Evolutionary conservation across 2,888 invertebrate species (phyloP), one percentile per base, ranked within the genome.

Genomic region (Ennomos erosarius): DNA sequence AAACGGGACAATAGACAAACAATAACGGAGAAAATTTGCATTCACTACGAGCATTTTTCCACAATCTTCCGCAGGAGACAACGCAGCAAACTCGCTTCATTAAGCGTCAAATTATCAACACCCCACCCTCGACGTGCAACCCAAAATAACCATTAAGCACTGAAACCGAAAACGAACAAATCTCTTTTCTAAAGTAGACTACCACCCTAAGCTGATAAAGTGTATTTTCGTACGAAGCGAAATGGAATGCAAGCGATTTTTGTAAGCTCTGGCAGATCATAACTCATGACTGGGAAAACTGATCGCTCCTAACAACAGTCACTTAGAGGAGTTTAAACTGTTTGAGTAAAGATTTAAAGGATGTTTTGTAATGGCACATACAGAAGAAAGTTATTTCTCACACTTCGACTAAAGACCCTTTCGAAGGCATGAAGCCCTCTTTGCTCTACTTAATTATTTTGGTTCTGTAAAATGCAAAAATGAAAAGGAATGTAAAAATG

Each of bases 61-160:
- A 82, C 85, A 82, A 79, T 85, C 85, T 85, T 87, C 85, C 85
- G 80, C 73, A 78, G 81, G 82, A 85, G 87, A 86, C 84, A 83
- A 81, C 78, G 76, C 80, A 82, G 81, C 79, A 75, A 76, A 79
- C 79, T 81, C 81, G 88, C 87, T 91, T 91, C 91, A 91, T 92
- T 91, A 90, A 90, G 83, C 86, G 73, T 76, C 82, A 88, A 90
- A 92, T 91, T 90, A 90, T 90, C 88, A 85, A 83, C 85, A 84
- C 82, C 83, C 82, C 76, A 81, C 77, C 75, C 74, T 68, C 64
- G 73, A 76, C 73, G 79, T 76, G 73, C 88, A 88, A 80, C 79
- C 81, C 64, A 87, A 89, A 87, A 82, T 84, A 82, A 84, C 79
- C 87, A 79, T 82, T 88, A 85, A 75, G 70, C 65, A 67, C 71